A percentile compares a stretch with the other conserved stretches of the same genome.
These are phyloP conservation scores for Oxytorus armatus DNA, from an alignment of 2,888 invertebrate genomes.

Conservation along the genomic window DNA sequence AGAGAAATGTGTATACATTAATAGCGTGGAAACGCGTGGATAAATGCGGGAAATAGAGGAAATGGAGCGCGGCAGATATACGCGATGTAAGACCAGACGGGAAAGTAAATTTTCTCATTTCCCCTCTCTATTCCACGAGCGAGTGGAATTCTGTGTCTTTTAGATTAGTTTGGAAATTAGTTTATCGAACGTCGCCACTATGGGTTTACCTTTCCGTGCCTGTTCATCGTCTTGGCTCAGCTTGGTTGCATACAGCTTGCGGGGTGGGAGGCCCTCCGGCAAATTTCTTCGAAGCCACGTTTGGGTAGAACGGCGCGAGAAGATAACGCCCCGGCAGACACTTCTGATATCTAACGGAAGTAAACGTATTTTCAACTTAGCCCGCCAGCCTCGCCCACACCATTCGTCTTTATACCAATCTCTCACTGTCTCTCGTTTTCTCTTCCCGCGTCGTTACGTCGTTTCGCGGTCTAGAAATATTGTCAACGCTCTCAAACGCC, in stretches of 20 bases:
- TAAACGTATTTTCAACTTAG: slow-evolving; percentile 62
- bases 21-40: slow-evolving; percentile 3
- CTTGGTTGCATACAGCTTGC: background rate
- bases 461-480: slow-evolving; percentile 17
- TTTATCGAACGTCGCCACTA: slow-evolving; percentile 69
- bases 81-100: slow-evolving; percentile 51
- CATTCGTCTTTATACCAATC: background rate
- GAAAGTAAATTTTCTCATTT: slow-evolving; percentile 66
- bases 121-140: slow-evolving; percentile 36
- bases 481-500: background rate
- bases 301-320: slow-evolving; percentile 17
- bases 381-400: slow-evolving; percentile 9
- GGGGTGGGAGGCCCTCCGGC: slow-evolving; percentile 32
- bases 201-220: slow-evolving; percentile 29
- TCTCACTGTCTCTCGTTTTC: slow-evolving; percentile 22
- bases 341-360: slow-evolving; percentile 50
- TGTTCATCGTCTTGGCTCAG: slow-evolving; percentile 12
- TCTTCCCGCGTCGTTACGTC: slow-evolving; percentile 2
- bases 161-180: slow-evolving; percentile 73
- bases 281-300: slow-evolving; percentile 55
- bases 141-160: slow-evolving; percentile 70
- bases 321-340: slow-evolving; percentile 53
- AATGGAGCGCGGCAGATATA: slow-evolving; percentile 24
- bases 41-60: slow-evolving; percentile 17
- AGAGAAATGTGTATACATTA: slow-evolving; percentile 15